A percentile compares a stretch with the other conserved stretches of the same genome.
Conservation (phyloP, 2,797 vertebrate species). For the Pteronotus mesoamericanus region DNA sequence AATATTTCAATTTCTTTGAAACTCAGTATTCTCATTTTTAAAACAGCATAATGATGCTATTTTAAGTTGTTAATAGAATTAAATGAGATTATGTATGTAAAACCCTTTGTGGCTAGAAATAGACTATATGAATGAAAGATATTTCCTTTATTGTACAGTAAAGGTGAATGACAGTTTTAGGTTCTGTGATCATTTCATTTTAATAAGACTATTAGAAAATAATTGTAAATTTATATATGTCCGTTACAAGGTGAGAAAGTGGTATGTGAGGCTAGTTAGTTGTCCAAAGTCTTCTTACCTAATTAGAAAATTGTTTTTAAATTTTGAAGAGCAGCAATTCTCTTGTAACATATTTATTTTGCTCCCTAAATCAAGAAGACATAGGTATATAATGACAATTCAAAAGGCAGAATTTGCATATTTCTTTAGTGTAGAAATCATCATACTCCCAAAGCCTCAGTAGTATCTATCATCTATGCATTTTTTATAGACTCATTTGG, state of each 20-base stretch:
- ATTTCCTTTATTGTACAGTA: background rate
- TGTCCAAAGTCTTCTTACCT: background rate
- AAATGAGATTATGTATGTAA: background rate
- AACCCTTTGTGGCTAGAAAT: background rate
- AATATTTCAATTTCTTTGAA: background rate
- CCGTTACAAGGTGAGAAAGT: background rate
- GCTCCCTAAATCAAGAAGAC: background rate
- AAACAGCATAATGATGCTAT: background rate
- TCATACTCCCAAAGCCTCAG: background rate
- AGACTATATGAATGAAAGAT: background rate
- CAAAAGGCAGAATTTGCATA: background rate
- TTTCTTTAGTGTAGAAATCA: constrained; percentile 45
- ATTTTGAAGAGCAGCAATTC: background rate
- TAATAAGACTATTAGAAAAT: background rate
- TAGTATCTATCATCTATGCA: constrained; percentile 27
- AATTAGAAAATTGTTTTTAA: background rate
- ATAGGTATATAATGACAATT: background rate
- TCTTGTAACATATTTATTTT: constrained; percentile 10
- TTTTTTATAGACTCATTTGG: constrained; percentile 64
- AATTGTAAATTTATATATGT: background rate
- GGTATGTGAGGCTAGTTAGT: background rate
- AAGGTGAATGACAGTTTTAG: background rate
- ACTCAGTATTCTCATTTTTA: background rate
- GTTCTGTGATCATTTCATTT: background rate
- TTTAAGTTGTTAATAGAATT: background rate